These are phyloP conservation scores for Zygaena filipendulae DNA, from an alignment of 2,888 invertebrate genomes.

Conservation along the genomic window DNA sequence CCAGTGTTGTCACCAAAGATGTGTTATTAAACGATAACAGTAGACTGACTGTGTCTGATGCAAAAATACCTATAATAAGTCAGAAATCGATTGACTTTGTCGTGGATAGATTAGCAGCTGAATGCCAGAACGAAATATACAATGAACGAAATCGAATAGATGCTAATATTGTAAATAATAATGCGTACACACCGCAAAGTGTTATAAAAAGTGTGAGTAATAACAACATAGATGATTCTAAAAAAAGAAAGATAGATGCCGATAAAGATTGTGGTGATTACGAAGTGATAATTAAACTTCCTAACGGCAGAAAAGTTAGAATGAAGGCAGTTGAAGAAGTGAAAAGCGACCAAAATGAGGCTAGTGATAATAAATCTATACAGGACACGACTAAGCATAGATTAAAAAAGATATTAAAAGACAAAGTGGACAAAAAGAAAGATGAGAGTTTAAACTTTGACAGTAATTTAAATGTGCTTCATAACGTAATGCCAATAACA, in stretches of 20 bases:
- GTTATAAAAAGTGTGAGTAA: constrained; percentile 9
- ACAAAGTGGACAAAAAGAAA: constrained; percentile 32
- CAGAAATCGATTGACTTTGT: constrained; percentile 57
- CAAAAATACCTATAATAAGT: constrained; percentile 45
- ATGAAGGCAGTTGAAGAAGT: constrained; percentile 39
- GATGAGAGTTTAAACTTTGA: too few species aligned
- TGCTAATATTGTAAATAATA: constrained; percentile 10
- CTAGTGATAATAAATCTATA: constrained; percentile 11
- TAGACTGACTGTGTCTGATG: constrained; percentile 22
- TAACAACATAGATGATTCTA: constrained; percentile 14
- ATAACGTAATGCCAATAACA: too few species aligned
- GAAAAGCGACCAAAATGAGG: constrained; percentile 12
- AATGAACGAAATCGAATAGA: constrained; percentile 14
- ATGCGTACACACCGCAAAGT: constrained; percentile 6
- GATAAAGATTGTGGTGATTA: constrained; percentile 28
- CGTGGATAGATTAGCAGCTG: constrained; percentile 45
- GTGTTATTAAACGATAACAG: constrained; percentile 21
- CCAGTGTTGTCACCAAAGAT: constrained; percentile 24
- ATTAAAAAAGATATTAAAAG: constrained; percentile 34
- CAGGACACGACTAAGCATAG: constrained; percentile 31
- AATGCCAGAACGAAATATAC: constrained; percentile 19
- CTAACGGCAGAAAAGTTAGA: constrained; percentile 41
- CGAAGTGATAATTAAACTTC: constrained; percentile 49
- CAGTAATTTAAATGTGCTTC: too few species aligned
- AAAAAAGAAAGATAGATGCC: constrained; percentile 14